Conservation (phyloP, 1,140 invertebrate species). For the Drosophila dunni region DNA sequence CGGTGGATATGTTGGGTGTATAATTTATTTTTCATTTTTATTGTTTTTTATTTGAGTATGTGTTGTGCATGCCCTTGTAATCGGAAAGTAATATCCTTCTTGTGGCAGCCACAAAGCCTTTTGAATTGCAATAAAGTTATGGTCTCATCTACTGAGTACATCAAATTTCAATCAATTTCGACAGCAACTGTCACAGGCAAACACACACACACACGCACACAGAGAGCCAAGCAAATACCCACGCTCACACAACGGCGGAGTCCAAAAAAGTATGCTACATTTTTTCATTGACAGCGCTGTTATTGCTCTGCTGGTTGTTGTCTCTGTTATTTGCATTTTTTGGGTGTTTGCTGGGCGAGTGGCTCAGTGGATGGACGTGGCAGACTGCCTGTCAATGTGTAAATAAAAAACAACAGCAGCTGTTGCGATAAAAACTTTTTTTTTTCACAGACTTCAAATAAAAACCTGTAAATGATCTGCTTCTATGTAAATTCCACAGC, state of each 20-base stretch:
- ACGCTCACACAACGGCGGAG: constrained; percentile 5
- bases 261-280: constrained; percentile 24
- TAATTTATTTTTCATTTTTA: too few species aligned
- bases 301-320: not conserved
- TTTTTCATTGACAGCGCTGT: constrained; percentile 19
- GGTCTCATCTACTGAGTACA: not conserved
- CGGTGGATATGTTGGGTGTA: too few species aligned
- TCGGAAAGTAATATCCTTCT: constrained; percentile 11
- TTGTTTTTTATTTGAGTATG: too few species aligned
- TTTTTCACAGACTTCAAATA: not conserved
- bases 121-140: constrained; percentile 19
- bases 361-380: not conserved
- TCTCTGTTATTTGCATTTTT: constrained; percentile 49
- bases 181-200: constrained; percentile 25
- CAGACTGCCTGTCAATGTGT: not conserved
- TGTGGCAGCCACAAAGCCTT: constrained; percentile 15
- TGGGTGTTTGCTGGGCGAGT: too few species aligned
- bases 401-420: not conserved
- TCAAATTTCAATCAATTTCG: constrained; percentile 43
- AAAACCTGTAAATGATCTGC: not conserved
- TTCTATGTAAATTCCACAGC: not conserved
- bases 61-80: not conserved
- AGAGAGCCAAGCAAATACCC: not conserved
- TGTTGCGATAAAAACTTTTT: not conserved
- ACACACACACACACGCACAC: constrained; percentile 7